Conservation (phyloP, 2,888 invertebrate species). For the Cryptocephalus primarius region DNA sequence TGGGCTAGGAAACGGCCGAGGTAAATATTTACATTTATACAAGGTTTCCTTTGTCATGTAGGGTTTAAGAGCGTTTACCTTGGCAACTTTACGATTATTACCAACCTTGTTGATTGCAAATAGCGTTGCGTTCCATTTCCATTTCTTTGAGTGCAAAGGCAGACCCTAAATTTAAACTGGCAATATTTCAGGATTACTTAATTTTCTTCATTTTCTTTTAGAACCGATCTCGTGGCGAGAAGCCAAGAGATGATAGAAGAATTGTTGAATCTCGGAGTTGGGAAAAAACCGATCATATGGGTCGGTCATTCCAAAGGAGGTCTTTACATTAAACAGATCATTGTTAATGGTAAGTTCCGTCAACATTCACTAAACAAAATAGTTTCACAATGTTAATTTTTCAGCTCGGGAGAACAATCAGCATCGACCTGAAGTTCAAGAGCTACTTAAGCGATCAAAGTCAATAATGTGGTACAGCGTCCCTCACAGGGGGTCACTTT, state of each 20-base stretch:
- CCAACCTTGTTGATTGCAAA: too few relatives aligned
- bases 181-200: too few relatives aligned
- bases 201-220: constrained; percentile 20
- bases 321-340: constrained; percentile 72
- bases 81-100: too few relatives aligned
- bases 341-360: constrained; percentile 48
- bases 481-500: constrained; percentile 72
- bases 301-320: constrained; percentile 84
- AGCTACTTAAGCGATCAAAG: constrained; percentile 46
- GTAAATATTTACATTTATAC: constrained; percentile 27
- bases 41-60: too few relatives aligned
- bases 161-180: too few relatives aligned
- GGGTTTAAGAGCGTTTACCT: too few relatives aligned
- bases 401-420: constrained; percentile 42
- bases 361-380: not conserved
- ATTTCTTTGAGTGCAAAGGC: too few relatives aligned
- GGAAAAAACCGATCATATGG: constrained; percentile 69
- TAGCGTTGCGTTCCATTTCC: too few relatives aligned
- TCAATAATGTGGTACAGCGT: constrained; percentile 78
- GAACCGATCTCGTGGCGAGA: constrained; percentile 53
- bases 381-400: constrained; percentile 5
- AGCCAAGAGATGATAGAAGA: constrained; percentile 61
- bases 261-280: constrained; percentile 55
- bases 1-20: constrained; percentile 59
- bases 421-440: constrained; percentile 29